These are phyloP conservation scores for Brachionus koreanus DNA, from an alignment of 1,140 invertebrate species.

Conservation along the genomic window DNA sequence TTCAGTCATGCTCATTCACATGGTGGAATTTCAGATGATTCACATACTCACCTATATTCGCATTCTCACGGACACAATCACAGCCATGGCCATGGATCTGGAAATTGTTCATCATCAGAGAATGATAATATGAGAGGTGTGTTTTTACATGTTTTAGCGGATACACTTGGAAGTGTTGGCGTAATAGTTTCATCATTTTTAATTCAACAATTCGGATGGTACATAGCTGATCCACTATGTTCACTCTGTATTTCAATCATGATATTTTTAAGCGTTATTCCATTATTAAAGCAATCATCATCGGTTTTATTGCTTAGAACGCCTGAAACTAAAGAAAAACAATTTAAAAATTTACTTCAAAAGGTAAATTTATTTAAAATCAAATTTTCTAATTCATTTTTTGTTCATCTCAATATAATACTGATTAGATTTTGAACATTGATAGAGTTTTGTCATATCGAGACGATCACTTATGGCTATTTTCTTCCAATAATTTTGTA, in stretches of 20 bases:
- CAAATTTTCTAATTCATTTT: slow-evolving; percentile 43
- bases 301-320: slow-evolving; percentile 10
- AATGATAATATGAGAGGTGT: slow-evolving; percentile 67
- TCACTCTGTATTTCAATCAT: slow-evolving; percentile 63
- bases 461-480: slow-evolving; percentile 59
- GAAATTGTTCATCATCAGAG: slow-evolving; percentile 59
- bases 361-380: neutral
- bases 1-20: slow-evolving; percentile 74
- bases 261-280: slow-evolving; percentile 41
- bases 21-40: slow-evolving; percentile 49
- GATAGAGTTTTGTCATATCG: slow-evolving; percentile 59
- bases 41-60: slow-evolving; percentile 47
- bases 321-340: slow-evolving; percentile 1
- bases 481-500: slow-evolving; percentile 55
- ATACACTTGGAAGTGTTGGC: slow-evolving; percentile 65
- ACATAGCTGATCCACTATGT: slow-evolving; percentile 66
- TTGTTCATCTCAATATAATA: slow-evolving; percentile 28
- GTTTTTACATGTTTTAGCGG: slow-evolving; percentile 65
- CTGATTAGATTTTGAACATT: slow-evolving; percentile 54
- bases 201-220: slow-evolving; percentile 64
- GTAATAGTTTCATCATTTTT: slow-evolving; percentile 66
- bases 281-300: slow-evolving; percentile 39
- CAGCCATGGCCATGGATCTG: slow-evolving; percentile 49
- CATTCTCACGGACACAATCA: slow-evolving; percentile 50
- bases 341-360: slow-evolving; percentile 28